These are phyloP conservation scores for Stenotaenia linearis DNA, from an alignment of 2,888 invertebrate genomes.

Conservation along the genomic window DNA sequence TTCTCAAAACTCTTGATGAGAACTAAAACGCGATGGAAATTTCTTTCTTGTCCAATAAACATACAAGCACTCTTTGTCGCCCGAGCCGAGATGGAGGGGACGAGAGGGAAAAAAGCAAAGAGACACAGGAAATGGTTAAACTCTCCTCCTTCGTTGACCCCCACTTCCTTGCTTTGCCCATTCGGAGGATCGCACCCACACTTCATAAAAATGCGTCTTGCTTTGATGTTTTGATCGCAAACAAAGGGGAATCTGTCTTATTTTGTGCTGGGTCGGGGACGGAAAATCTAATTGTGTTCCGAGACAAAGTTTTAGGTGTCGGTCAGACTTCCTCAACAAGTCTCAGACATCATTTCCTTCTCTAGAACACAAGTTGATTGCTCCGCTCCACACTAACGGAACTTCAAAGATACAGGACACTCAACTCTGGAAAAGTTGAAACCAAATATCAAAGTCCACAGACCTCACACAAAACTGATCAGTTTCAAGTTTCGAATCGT, in stretches of 20 bases:
- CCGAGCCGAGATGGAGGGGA: neutral
- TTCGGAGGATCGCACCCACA: neutral
- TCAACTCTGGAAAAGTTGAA: constrained; percentile 11
- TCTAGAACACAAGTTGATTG: neutral
- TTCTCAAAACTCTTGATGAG: neutral
- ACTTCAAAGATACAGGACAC: constrained; percentile 21
- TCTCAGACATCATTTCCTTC: constrained; percentile 23
- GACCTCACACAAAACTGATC: constrained; percentile 7
- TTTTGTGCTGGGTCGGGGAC: neutral
- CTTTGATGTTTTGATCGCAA: neutral
- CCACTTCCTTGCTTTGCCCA: constrained; percentile 6
- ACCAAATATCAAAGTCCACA: constrained; percentile 10
- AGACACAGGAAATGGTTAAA: constrained; percentile 19
- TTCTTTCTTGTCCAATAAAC: neutral
- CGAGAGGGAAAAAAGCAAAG: neutral
- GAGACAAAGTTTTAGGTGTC: neutral
- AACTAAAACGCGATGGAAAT: neutral
- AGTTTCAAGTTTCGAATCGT: constrained; percentile 4
- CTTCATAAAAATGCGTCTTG: neutral
- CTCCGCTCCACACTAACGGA: neutral
- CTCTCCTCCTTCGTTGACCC: constrained; percentile 6
- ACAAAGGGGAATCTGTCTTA: neutral
- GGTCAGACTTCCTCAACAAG: constrained; percentile 7
- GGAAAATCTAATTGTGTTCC: neutral
- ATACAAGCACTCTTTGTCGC: neutral